Base-by-base conservation (phyloP, 2,797 vertebrate species). In the Typhlichthys subterraneus region DNA sequence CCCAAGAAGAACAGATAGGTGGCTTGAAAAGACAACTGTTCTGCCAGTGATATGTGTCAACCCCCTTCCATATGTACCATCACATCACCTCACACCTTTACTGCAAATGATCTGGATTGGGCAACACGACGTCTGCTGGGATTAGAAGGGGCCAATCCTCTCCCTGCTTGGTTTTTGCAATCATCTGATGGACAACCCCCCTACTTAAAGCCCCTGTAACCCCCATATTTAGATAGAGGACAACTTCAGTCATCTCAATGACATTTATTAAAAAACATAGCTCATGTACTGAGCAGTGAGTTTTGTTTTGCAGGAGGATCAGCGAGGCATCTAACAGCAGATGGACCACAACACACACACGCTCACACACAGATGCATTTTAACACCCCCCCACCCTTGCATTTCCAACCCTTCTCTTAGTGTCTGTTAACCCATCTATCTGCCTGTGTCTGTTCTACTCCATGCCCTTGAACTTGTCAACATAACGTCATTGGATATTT, bases 191-290 rank as follows among this genome's bases (percentile, higher is more conserved):
- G 79, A 82, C 82, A 70, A 53, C 80, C 83, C 81, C 82, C 84
- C 65, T 77, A 69, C 82, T 68, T 57, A 56, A 53, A 70, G 56
- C 75, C 47, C 57, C 38, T 70, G 69, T 61, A 63, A 66, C 78
- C 62, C 61, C 92, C 91, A 90, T 82, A 86, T 91, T 91, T 91
- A 91, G 89, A 89, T 68, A 78, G 87, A 83, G 85, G 86, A 81
- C 81, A 85, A 80, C 80, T 82, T 62, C 47, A 61, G 45, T 55
- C 63, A 29, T 51, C 66, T 72, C 72, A 52, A 59, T 89, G 88
- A 82, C 83, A 88, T 88, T 86, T 77, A 86, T 77, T 55, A 17
- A 67, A 80, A 73, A 73, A 81, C 42, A 72, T 70, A 56, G 23
- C 1, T 14, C 67, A 73, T 57, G 75, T 70, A 76, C 61, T 56